Base-by-base conservation (phyloP, 1,140 invertebrate genomes). In the Archivesica marissinica region DNA sequence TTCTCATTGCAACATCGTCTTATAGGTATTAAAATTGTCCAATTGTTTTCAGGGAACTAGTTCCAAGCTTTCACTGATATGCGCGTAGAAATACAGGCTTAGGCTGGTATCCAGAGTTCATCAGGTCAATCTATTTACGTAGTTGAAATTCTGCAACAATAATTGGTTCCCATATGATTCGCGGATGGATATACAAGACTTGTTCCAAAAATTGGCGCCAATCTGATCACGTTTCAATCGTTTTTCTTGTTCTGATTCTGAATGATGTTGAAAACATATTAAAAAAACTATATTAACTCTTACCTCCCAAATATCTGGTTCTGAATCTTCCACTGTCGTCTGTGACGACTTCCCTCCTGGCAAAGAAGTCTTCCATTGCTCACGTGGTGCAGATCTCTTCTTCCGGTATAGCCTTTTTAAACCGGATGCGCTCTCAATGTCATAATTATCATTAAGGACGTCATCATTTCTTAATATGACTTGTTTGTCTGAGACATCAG, bases 311-410 rank as follows among this genome's bases (percentile, higher is more conserved):
- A 56, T 23, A 52, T 81, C 79, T 17, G 79, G 79, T 41, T 81
- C 66, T 25, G n/a, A 4, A 17, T 72, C 44, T 9, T 70, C 47
- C 30, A 9, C 20, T 13, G 33, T n/a, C 3, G 28, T 54, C 13
- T 35, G 4, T 41, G n/a, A 0, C 33, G 23, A 39, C 2, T 80
- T 33, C 9, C 33, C 61, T 28, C 79, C 79, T 59, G 79, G 79
- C 23, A 81, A 25, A 35, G 79, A 81, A 41, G 56, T 70, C n/a
- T 38, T 68, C 79, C 79, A 81, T 30, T 81, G 79, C 33, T 81
- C 79, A 35, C 39, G 64, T n/a, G n/a, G n/a, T 23, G 66, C 79
- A 38, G 79, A 23, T 41, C 79, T 66, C 68, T 72, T 81, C 15
- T 56, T 68, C 28, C 79, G 44, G 17, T 59, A 47, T 11, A 50